A percentile compares a stretch with the other conserved stretches of the same genome.
Conservation (phyloP, 2,888 invertebrate genomes). For the Drosophila subquinaria region DNA sequence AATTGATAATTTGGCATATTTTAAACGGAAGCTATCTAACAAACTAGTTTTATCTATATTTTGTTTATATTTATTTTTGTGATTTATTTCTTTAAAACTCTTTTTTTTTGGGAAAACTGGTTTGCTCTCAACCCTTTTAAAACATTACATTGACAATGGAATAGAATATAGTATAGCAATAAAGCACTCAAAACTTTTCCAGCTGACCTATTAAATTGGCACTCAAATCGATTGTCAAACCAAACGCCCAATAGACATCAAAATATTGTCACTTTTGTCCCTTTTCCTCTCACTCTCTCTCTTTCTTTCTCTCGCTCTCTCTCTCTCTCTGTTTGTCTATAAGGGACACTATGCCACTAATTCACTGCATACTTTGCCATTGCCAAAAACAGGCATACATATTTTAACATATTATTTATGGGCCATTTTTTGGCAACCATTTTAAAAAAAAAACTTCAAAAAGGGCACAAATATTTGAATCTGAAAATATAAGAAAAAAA, state of each 20-base stretch:
- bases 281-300: not conserved
- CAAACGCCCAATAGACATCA: constrained; percentile 20
- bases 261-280: constrained; percentile 16
- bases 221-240: constrained; percentile 12
- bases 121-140: not conserved
- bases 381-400: constrained; percentile 61
- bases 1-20: too few species aligned
- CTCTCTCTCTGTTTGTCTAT: not conserved
- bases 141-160: not conserved
- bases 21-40: too few species aligned
- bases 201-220: constrained; percentile 29
- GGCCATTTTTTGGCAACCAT: constrained; percentile 42
- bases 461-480: not conserved
- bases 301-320: not conserved
- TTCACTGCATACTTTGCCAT: constrained; percentile 54
- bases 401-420: constrained; percentile 72
- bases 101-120: not conserved
- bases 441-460: constrained; percentile 27
- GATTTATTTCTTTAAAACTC: not conserved
- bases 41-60: too few species aligned
- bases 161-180: not conserved
- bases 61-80: not conserved
- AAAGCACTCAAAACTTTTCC: constrained; percentile 12
- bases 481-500: constrained; percentile 20
- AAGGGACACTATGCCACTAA: constrained; percentile 43